These are phyloP conservation scores for Parambassis ranga DNA, from an alignment of 2,797 vertebrate species.

Conservation along the genomic window DNA sequence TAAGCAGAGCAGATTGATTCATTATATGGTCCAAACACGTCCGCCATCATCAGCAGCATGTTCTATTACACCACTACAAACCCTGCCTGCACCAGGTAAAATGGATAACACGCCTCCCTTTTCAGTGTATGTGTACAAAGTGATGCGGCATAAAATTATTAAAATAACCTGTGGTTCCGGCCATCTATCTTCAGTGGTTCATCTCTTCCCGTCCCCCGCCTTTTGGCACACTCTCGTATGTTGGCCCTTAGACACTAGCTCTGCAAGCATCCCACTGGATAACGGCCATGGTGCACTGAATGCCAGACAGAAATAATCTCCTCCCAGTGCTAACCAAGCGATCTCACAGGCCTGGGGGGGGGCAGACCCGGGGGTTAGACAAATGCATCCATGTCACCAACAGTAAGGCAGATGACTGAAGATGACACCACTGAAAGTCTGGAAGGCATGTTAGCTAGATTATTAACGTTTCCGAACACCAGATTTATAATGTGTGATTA, in stretches of 20 bases:
- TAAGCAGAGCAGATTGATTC: conserved; percentile 11
- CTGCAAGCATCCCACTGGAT: conserved; percentile 49
- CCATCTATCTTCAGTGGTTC: conserved; percentile 45
- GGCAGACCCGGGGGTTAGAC: conserved; percentile 30
- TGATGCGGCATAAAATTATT: conserved; percentile 53
- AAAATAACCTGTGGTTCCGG: conserved; percentile 29
- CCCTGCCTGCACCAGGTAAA: conserved; percentile 9
- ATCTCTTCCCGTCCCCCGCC: background rate
- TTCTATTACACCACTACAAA: background rate
- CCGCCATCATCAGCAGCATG: background rate
- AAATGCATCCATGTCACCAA: conserved; percentile 26
- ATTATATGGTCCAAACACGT: conserved; percentile 3
- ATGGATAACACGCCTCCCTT: conserved; percentile 34
- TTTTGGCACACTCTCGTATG: conserved; percentile 32
- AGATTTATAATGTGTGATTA: background rate
- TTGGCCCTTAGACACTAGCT: conserved; percentile 62
- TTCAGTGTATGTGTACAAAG: conserved; percentile 31
- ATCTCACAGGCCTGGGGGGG: conserved; percentile 56
- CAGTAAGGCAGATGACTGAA: conserved; percentile 10
- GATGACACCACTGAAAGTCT: background rate
- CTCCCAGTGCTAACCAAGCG: conserved; percentile 64
- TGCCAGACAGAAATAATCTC: conserved; percentile 70
- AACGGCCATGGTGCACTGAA: conserved; percentile 62
- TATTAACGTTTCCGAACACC: background rate
- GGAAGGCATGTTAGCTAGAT: background rate